Percentiles rank a stretch among this genome's conserved stretches.
These are phyloP conservation scores for Eupithecia tripunctaria DNA, from an alignment of 2,888 invertebrate species.

Conservation along the genomic window DNA sequence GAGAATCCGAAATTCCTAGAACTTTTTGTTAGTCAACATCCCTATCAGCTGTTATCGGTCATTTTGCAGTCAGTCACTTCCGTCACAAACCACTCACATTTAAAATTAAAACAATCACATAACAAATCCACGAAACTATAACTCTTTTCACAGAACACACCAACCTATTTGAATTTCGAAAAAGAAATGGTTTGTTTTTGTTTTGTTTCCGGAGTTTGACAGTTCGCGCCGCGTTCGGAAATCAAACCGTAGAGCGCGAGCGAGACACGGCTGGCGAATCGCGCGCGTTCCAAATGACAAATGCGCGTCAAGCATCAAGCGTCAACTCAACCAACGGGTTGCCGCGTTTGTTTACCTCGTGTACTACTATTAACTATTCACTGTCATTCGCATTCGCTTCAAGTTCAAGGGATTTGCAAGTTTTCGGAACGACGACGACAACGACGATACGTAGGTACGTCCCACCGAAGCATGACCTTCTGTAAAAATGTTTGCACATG, in stretches of 20 bases:
- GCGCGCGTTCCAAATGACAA: slow-evolving; percentile 78
- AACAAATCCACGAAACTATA: slow-evolving; percentile 31
- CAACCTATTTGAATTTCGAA: slow-evolving; percentile 49
- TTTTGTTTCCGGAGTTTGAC: slow-evolving; percentile 50
- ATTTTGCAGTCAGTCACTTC: slow-evolving; percentile 61
- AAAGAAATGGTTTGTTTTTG: slow-evolving; percentile 47
- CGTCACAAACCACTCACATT: slow-evolving; percentile 64
- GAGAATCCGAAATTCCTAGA: slow-evolving; percentile 7
- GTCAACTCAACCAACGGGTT: slow-evolving; percentile 52
- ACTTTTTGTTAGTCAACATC: slow-evolving; percentile 46
- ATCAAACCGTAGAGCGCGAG: slow-evolving; percentile 59
- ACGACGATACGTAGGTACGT: slow-evolving; percentile 43
- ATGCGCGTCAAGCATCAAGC: slow-evolving; percentile 74
- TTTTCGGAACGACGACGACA: neutral
- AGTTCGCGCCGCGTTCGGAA: slow-evolving; percentile 56
- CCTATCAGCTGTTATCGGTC: slow-evolving; percentile 67
- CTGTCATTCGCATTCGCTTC: slow-evolving; percentile 56
- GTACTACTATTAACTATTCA: slow-evolving; percentile 17
- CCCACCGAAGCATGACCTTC: neutral
- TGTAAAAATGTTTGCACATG: neutral
- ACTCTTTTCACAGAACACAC: slow-evolving; percentile 37
- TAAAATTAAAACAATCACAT: slow-evolving; percentile 43
- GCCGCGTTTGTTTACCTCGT: slow-evolving; percentile 72
- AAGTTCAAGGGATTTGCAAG: slow-evolving; percentile 77
- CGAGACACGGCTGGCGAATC: slow-evolving; percentile 65